These are phyloP conservation scores for Platichthys flesus DNA, from an alignment of 2,113 vertebrate genomes.

Conservation along the genomic window DNA sequence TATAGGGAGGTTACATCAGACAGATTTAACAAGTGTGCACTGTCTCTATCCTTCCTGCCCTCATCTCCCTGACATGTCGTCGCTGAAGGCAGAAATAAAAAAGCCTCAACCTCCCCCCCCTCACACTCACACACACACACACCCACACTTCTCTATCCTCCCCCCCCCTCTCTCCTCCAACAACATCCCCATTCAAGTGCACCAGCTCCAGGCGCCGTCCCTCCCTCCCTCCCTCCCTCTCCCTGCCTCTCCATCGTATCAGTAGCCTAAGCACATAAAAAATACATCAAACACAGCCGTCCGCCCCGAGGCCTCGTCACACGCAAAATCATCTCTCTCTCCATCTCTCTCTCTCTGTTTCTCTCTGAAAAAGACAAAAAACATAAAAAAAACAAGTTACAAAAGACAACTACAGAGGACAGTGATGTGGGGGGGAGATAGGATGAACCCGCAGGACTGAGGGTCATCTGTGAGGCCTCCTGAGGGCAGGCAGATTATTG, in stretches of 20 bases:
- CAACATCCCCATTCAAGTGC: slow-evolving; percentile 83
- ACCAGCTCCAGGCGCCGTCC: slow-evolving; percentile 76
- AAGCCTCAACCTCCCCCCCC: neutral
- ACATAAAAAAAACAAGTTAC: slow-evolving; percentile 60
- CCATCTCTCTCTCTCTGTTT: slow-evolving; percentile 42
- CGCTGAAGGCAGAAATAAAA: slow-evolving; percentile 67
- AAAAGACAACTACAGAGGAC: slow-evolving; percentile 61
- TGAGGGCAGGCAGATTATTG: slow-evolving; percentile 39
- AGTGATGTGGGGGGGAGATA: slow-evolving; percentile 31
- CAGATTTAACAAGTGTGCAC: slow-evolving; percentile 78
- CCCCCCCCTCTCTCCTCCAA: slow-evolving; percentile 67
- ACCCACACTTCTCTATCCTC: neutral
- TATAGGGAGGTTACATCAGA: slow-evolving; percentile 74
- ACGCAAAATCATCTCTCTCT: slow-evolving; percentile 70
- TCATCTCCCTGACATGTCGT: slow-evolving; percentile 77
- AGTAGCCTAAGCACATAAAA: slow-evolving; percentile 84
- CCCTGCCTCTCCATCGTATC: slow-evolving; percentile 59
- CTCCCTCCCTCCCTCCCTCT: slow-evolving; percentile 6
- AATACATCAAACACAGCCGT: slow-evolving; percentile 83
- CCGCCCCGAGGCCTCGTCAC: slow-evolving; percentile 78
- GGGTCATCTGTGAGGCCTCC: slow-evolving; percentile 51
- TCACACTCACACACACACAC: neutral
- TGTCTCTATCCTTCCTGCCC: slow-evolving; percentile 67
- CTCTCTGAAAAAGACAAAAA: slow-evolving; percentile 49
- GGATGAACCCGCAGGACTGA: slow-evolving; percentile 23